These are phyloP conservation scores for Scrobipalpa costella DNA, from an alignment of 2,888 invertebrate genomes.

Conservation along the genomic window DNA sequence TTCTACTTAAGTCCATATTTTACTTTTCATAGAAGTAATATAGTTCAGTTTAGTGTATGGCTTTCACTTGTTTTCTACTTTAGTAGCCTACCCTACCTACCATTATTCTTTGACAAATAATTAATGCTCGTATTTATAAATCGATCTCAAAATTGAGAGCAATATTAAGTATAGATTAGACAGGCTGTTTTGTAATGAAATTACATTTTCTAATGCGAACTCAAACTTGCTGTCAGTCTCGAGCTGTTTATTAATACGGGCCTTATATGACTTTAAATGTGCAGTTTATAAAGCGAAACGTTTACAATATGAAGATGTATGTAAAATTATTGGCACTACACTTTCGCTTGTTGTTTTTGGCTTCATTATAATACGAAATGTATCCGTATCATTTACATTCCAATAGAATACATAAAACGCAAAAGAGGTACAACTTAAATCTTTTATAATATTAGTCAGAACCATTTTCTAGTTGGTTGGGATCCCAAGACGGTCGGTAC, in stretches of 20 bases:
- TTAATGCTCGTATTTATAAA: too few species aligned
- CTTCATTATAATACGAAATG: not conserved
- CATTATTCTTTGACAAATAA: not conserved
- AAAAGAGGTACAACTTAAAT: not conserved
- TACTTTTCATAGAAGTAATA: not conserved
- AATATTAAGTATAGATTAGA: too few species aligned
- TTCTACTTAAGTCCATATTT: not conserved
- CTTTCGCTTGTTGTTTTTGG: slow-evolving; percentile 8
- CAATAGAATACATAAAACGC: not conserved
- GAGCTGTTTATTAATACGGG: not conserved
- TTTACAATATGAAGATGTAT: too few species aligned
- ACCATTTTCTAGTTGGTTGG: too few species aligned
- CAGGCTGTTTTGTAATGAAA: too few species aligned
- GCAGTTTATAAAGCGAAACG: too few species aligned
- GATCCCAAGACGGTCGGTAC: too few species aligned
- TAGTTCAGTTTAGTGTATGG: not conserved
- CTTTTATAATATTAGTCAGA: too few species aligned
- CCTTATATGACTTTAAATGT: not conserved
- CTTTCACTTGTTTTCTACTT: slow-evolving; percentile 5
- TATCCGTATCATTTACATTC: not conserved
- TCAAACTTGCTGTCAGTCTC: not conserved
- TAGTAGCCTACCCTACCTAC: not conserved
- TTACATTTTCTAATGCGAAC: too few species aligned
- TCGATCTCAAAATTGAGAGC: too few species aligned
- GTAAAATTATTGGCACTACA: not conserved